Evolutionary conservation across 2,797 vertebrate genomes (phyloP), one percentile per base, ranked within the genome.

Genomic region (Sebastes cheni): DNA sequence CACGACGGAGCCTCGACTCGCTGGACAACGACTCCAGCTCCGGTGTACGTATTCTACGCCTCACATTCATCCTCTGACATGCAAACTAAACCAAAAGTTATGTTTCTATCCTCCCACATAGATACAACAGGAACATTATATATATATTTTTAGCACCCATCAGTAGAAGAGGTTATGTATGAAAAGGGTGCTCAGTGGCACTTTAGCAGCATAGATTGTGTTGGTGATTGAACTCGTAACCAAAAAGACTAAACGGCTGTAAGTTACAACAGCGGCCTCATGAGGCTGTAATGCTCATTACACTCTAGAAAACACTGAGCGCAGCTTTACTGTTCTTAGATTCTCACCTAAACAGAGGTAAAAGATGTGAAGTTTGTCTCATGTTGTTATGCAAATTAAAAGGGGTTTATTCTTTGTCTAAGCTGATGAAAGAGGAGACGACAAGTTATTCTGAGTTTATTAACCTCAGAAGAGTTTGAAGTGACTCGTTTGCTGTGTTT

Each of bases 11-110:
- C 27, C 59, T 81, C 0, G 72, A 77, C 67, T 88, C 90, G 0
- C 46, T 87, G 1, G 80, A 93, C 64, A 84, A 81, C 2, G 68
- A 84, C 71, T 90, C 84, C 4, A 84, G 81, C 83, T 86, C 86
- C 62, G 84, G 92, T 1, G 91, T 94, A 84, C 0, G 90, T 88
- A 34, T 36, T 23, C 59, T 42, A 42, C 39, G 39, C 13, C 39
- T 42, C 46, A 50, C 46, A 20, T 50, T 50, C 46, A 2, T 50
- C 46, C 46, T 18, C 46, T 20, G 39, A 42, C 25, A 22, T 2
- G 8, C 23, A 56, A 39, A 65, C 4, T 34, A 62, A 11, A 39
- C 13, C 22, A 62, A 23, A 36, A 29, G 6, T 14, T 8, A 27
- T 1, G 5, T 22, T 54, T 50, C 6, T 20, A 52, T 22, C 18